Base-by-base conservation (phyloP, 2,888 invertebrate genomes). In the Diadegma fenestrale region DNA sequence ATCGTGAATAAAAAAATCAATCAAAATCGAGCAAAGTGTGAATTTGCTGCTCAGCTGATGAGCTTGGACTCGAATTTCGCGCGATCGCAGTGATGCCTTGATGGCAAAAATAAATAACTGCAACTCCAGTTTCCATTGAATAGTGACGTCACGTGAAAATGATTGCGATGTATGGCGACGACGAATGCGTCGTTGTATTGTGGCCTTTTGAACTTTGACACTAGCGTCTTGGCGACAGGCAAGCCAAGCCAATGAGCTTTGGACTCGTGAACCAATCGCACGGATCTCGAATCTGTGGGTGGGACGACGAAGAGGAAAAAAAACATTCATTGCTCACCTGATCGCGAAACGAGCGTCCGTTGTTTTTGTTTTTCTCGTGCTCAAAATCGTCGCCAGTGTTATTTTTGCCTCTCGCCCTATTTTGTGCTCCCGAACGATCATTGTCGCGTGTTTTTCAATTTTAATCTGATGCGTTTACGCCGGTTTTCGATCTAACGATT, bases 211-310 rank as follows among this genome's bases (percentile, higher is more conserved):
- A 58, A 58, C 58, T 26, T 58, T 58, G 58, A 26, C 58, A 58
- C 26, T 26, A 26, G 14, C 58, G 26, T 58, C 14, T 58, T 58
- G 0, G 82, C 88, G 1, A 88, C 22, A 22, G 68, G 37, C 19
- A 33, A 43, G 22, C 22, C 37, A 68, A 41, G 10, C 43, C 41
- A 68, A 68, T 68, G 68, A 43, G 43, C 43, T 41, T 68, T 43
- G 68, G 14, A 68, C 41, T 68, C 43, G 68, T 22, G 22, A 43
- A 68, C 68, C 68, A 68, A 68, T 68, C 68, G 43, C 43, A 22
- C 68, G 68, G 19, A 68, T 43, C 14, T 68, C 68, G 68, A 37
- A 43, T 14, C 68, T 68, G 43, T 41, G 7, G 0, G 68, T 22
- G 41, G 17, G 4, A 43, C 7, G 41, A 43, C 68, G 8, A 37